Evolutionary conservation across 2,888 invertebrate species (phyloP).

Genomic region (Tolmerus cingulatus): DNA sequence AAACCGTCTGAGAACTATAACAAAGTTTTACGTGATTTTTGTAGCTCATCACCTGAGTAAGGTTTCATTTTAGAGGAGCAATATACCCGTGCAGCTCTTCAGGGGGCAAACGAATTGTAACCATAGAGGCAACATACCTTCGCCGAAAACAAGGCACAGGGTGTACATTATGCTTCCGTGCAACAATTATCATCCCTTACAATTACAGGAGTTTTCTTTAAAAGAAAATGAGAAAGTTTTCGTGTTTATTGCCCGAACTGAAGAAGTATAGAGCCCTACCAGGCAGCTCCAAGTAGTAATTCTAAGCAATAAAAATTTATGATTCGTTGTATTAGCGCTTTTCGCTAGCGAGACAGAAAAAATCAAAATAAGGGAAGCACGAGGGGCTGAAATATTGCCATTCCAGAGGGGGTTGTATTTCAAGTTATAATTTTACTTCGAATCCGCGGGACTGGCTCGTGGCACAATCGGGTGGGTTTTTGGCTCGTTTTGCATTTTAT

Average conservation of each 20-base stretch:
- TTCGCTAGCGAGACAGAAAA: neutral
- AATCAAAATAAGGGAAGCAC: conserved; percentile 14
- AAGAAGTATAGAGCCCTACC: neutral
- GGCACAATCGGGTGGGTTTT: neutral
- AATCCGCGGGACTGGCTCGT: neutral
- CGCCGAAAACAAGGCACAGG: neutral
- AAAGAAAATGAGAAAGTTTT: conserved; percentile 6
- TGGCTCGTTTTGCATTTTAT: conserved; percentile 29
- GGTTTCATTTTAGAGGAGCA: neutral
- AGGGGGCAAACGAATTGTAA: neutral
- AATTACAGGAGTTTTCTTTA: conserved; percentile 14
- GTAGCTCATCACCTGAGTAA: neutral
- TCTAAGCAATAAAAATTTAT: conserved; percentile 40
- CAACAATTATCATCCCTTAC: conserved; percentile 29
- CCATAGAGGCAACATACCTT: neutral
- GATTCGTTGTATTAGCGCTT: conserved; percentile 26
- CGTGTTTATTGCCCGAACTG: conserved; percentile 33
- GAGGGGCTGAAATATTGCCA: conserved; percentile 8
- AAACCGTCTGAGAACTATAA: neutral
- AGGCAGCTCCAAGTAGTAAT: conserved; percentile 34
- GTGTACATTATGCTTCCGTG: neutral
- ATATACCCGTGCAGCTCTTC: neutral
- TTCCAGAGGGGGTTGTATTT: neutral
- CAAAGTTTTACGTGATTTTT: neutral
- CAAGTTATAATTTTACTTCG: neutral